phyloP scores from a whole-genome alignment of 2,888 invertebrate species.

The Glaucopsyche alexis region DNA sequence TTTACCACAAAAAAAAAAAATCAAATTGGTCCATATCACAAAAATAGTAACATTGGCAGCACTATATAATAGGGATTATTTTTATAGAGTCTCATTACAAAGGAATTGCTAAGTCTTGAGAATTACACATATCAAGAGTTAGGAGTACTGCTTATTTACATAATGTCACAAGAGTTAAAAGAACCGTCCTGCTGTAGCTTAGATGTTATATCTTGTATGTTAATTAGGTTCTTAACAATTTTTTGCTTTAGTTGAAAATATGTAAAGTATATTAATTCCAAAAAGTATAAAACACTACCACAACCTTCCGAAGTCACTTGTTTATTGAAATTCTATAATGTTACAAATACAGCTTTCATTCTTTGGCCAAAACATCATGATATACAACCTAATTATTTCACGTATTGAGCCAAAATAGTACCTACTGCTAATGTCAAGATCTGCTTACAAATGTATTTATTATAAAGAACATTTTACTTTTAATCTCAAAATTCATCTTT shows the following conservation, averaged over 20 bases:
- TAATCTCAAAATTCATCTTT: neutral
- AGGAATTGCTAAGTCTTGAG: slow-evolving; percentile 43
- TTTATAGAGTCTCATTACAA: slow-evolving; percentile 24
- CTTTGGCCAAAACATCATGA: neutral
- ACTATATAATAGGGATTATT: slow-evolving; percentile 22
- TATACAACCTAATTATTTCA: neutral
- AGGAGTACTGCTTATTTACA: slow-evolving; percentile 52
- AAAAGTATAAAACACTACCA: neutral
- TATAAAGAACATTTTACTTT: neutral
- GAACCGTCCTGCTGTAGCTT: slow-evolving; percentile 71
- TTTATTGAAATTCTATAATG: neutral
- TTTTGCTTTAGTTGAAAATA: slow-evolving; percentile 36
- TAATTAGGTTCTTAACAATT: slow-evolving; percentile 40
- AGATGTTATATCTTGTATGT: slow-evolving; percentile 42
- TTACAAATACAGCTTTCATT: neutral
- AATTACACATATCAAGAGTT: slow-evolving; percentile 58
- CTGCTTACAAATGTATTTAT: neutral
- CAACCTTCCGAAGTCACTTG: neutral
- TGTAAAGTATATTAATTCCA: neutral
- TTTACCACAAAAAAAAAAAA: slow-evolving; percentile 42
- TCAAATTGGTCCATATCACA: slow-evolving; percentile 45
- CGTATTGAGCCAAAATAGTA: neutral
- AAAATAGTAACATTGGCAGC: slow-evolving; percentile 38
- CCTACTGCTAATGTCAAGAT: neutral
- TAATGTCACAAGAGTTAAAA: slow-evolving; percentile 51